These are phyloP conservation scores for Lepidurus arcticus DNA, from an alignment of 1,140 invertebrate species.

Conservation along the genomic window DNA sequence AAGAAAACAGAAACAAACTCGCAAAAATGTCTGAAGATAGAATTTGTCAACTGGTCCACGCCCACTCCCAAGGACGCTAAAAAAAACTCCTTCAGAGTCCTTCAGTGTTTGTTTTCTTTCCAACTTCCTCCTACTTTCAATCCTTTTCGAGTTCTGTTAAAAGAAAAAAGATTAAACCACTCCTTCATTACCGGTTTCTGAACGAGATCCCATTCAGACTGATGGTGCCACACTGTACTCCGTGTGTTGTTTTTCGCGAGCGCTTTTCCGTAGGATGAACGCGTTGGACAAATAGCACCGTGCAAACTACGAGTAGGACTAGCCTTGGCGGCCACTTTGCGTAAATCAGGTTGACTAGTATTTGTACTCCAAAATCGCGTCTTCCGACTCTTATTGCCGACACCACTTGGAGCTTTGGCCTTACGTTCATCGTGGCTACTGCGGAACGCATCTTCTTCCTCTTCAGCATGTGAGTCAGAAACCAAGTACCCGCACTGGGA, in stretches of 20 bases:
- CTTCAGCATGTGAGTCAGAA: neutral
- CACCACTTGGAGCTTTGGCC: neutral
- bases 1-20: too few relatives aligned
- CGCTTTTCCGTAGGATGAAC: neutral
- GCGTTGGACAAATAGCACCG: neutral
- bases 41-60: too few relatives aligned
- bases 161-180: neutral
- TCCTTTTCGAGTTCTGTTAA: neutral
- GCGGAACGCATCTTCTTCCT: neutral
- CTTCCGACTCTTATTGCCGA: neutral
- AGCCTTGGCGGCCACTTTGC: neutral
- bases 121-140: too few relatives aligned
- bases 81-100: too few relatives aligned
- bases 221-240: neutral
- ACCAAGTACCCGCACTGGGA: neutral
- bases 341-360: constrained; percentile 22
- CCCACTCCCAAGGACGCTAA: too few relatives aligned
- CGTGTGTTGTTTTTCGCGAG: neutral
- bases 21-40: too few relatives aligned
- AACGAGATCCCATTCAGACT: neutral
- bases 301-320: neutral
- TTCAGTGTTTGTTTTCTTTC: too few relatives aligned
- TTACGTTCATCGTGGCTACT: neutral
- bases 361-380: constrained; percentile 8
- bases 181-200: neutral